phyloP scores from a whole-genome alignment of 2,888 invertebrate species.

The Sepioteuthis lessoniana region DNA sequence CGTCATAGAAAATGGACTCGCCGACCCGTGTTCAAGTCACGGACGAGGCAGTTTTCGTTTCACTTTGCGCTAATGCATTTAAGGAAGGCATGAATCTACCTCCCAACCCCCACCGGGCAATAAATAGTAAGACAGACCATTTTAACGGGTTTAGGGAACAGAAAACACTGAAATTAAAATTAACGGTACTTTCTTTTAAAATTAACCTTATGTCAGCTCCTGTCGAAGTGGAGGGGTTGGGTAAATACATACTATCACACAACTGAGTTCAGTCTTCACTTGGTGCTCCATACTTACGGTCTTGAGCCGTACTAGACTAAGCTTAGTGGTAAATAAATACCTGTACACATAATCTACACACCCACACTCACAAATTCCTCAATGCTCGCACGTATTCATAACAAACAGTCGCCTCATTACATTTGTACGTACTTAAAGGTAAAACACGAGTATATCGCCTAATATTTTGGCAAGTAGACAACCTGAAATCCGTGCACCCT shows the following conservation, averaged over 20 bases:
- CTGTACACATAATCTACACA: neutral
- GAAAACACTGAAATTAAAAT: too few species aligned
- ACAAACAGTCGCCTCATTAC: neutral
- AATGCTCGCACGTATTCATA: neutral
- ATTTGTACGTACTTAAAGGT: neutral
- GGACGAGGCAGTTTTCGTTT: too few species aligned
- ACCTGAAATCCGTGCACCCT: neutral
- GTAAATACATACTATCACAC: neutral
- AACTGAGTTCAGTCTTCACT: neutral
- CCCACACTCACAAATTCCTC: neutral
- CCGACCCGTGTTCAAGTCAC: too few species aligned
- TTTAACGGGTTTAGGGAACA: too few species aligned
- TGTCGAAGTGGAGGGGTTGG: too few species aligned
- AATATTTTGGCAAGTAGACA: constrained; percentile 1
- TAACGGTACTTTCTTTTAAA: too few species aligned
- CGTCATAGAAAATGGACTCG: too few species aligned
- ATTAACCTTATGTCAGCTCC: too few species aligned
- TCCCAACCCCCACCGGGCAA: too few species aligned
- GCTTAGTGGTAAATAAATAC: neutral
- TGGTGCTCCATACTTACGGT: neutral
- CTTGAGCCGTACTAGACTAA: neutral
- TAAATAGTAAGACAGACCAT: too few species aligned
- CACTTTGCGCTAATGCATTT: too few species aligned
- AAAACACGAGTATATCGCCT: neutral
- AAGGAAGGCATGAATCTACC: too few species aligned